These are phyloP conservation scores for Tiphia femorata DNA, from an alignment of 2,888 invertebrate species.

Conservation along the genomic window DNA sequence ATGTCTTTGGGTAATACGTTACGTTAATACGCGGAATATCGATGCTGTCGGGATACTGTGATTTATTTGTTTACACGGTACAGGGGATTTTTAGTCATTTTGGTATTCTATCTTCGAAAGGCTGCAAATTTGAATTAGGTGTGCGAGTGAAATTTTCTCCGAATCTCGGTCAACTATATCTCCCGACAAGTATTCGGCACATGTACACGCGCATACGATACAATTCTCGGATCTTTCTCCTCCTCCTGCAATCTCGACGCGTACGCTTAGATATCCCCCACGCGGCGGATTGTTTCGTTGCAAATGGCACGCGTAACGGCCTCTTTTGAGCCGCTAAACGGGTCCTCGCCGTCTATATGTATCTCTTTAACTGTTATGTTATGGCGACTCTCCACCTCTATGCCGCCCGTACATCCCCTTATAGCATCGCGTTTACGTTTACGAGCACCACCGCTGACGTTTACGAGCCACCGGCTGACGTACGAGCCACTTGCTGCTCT, in stretches of 20 bases:
- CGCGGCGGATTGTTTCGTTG: constrained; percentile 48
- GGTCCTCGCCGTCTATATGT: constrained; percentile 51
- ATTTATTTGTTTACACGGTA: no score
- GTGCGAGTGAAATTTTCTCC: no score
- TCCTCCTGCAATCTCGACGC: constrained; percentile 26
- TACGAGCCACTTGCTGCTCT: constrained; percentile 69
- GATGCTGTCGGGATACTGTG: no score
- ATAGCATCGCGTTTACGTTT: constrained; percentile 69
- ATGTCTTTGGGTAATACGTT: background rate
- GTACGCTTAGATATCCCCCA: constrained; percentile 23
- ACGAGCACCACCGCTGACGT: constrained; percentile 68
- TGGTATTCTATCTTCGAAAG: no score
- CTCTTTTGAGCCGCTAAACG: constrained; percentile 49
- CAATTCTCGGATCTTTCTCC: no score
- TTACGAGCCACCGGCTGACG: constrained; percentile 70
- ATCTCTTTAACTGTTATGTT: constrained; percentile 62
- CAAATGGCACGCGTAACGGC: constrained; percentile 41
- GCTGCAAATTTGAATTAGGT: no score
- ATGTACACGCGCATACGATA: no score
- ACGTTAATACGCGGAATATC: no score
- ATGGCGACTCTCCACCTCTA: constrained; percentile 60
- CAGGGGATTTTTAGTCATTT: no score
- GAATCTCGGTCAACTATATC: no score
- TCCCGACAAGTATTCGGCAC: no score
- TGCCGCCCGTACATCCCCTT: constrained; percentile 62